Base-by-base conservation (phyloP, 2,888 invertebrate genomes). In the Calliphora vomitoria region DNA sequence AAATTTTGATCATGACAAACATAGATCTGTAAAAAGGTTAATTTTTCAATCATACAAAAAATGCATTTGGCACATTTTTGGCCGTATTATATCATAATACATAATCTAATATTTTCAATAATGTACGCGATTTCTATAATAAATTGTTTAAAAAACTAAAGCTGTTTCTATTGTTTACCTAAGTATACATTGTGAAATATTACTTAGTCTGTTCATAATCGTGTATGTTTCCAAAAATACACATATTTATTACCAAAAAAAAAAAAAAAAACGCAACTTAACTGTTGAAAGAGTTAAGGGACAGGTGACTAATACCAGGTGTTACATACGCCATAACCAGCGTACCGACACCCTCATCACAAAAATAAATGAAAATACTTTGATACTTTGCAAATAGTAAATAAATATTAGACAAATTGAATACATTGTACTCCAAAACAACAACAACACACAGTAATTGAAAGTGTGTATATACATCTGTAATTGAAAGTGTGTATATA, bases 241-340 rank as follows among this genome's bases (percentile, higher is more conserved):
- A 55, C 18, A 55, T 53, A 31, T 60, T 15, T 62, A 62, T 66
- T 41, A 44, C 38, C n/a, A 18, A n/a, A 38, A 38, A 38, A 18
- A 13, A 60, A 20, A 20, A 31, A 20, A 25, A 25, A 25, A 58
- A 10, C 25, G 25, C 31, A 60, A 31, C 60, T 60, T 31, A 60
- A 60, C 35, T 20, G 2, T 31, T n/a, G 35, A 64, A 38, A 35
- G 38, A 8, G 18, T 20, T 66, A 25, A 66, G 18, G 8, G 66
- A 15, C 38, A 41, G 41, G 66, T 66, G 66, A 66, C 18, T 66
- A 41, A 66, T 66, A 41, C 41, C 66, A 66, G 44, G 2, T 66
- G 66, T 44, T 66, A 44, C 66, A 11, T 44, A 20, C 13, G 41
- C 11, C 3, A 66, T 66, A 66, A 44, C 3, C 64, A 13, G 13